These are phyloP conservation scores for Dendrocincla fuliginosa DNA, from an alignment of 2,797 vertebrate species.

Conservation along the genomic window DNA sequence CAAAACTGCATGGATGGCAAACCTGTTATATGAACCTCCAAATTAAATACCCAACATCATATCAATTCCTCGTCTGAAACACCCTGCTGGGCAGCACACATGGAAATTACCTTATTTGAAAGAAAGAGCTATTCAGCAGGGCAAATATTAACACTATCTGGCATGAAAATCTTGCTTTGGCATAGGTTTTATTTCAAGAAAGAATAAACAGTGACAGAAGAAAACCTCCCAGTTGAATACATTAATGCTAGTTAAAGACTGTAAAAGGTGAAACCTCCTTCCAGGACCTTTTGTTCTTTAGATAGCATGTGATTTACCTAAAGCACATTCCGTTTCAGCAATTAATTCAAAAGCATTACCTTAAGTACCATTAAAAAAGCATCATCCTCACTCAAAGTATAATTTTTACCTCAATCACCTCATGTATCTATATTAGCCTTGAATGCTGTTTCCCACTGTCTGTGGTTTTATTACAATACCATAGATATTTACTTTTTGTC, in stretches of 20 bases:
- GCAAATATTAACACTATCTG: constrained; percentile 28
- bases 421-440: background rate
- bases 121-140: constrained; percentile 17
- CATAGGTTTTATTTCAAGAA: background rate
- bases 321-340: background rate
- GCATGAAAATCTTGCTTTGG: constrained; percentile 34
- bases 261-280: background rate
- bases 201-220: constrained; percentile 7
- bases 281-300: background rate
- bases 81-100: constrained; percentile 26
- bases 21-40: constrained; percentile 26
- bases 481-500: background rate
- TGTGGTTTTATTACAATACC: background rate
- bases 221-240: constrained; percentile 5
- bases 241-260: background rate
- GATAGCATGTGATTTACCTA: background rate
- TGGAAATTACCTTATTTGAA: constrained; percentile 44
- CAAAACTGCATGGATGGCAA: constrained; percentile 27
- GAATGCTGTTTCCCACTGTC: background rate
- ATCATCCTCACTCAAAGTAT: background rate
- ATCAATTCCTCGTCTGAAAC: constrained; percentile 39
- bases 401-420: background rate
- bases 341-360: background rate
- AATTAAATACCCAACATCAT: constrained; percentile 49
- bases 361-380: background rate